These are phyloP conservation scores for Mustela lutreola DNA, from an alignment of 2,113 vertebrate species.

Conservation along the genomic window DNA sequence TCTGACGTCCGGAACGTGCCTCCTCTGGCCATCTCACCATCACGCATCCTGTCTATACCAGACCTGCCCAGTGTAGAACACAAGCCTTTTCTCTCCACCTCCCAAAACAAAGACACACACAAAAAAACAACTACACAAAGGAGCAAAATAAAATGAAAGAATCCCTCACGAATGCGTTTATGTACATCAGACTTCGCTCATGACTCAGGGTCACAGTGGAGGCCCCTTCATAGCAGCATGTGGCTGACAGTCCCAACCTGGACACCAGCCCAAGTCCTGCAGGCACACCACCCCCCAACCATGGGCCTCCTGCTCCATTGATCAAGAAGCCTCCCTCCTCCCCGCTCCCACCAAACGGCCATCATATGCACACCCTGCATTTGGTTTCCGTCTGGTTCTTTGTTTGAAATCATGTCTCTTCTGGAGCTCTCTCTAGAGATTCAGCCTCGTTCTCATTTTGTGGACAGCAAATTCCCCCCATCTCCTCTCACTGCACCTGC, in stretches of 20 bases:
- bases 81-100: neutral
- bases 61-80: neutral
- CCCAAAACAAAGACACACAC: neutral
- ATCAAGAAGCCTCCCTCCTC: no score
- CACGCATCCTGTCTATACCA: fast-evolving
- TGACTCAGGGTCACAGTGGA: fast-evolving
- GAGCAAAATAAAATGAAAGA: fast-evolving
- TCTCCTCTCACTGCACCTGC: neutral
- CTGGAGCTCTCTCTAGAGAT: neutral
- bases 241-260: neutral
- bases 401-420: neutral
- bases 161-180: fast-evolving
- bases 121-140: fast-evolving
- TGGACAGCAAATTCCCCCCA: fast-evolving
- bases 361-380: fast-evolving
- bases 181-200: fast-evolving
- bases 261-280: neutral
- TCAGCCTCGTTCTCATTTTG: no score
- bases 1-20: neutral
- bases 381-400: neutral
- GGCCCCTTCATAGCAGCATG: neutral
- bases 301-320: neutral
- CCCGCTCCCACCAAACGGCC: fast-evolving
- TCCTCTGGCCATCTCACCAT: neutral
- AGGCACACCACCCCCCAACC: neutral